Evolutionary conservation across 2,113 vertebrate species (phyloP), one percentile per base, ranked within the genome.

Genomic region (Orycteropus afer): DNA sequence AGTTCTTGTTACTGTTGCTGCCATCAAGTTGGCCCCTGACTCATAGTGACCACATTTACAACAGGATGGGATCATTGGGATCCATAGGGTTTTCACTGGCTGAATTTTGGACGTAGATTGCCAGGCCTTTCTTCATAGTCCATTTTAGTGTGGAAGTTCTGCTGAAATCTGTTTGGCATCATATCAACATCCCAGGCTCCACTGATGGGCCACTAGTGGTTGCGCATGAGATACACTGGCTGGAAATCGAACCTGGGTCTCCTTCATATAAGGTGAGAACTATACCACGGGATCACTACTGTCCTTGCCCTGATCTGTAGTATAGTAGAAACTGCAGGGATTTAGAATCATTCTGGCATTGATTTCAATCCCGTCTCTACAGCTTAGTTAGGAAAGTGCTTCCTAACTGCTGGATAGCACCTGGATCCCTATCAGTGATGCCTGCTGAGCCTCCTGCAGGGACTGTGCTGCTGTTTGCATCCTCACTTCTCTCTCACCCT

Each of bases 401-500:
- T 82, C 86, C 5, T 65, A 32, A 34, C 98, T 99, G 84, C 96
- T 99, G 73, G 93, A n/a, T 0, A 95, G 94, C 1, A 97, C 92
- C 13, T 96, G 71, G 73, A 29, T 90, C 0, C 65, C 98, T 86
- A 97, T 98, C 78, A 98, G 98, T 1, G 78, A 97, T 0, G 81
- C 96, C 63, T 96, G 96, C 90, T 98, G 97, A 98, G 74, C 29
- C n/a, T 67, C 9, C 45, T 0, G 1, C 27, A 0, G 23, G 59
- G 37, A 51, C 76, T 82, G 53, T 57, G 57, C 89, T 65, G 77
- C 91, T 42, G 25, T 76, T 42, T 2, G 23, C 32, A 32, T 34
- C 29, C 29, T 65, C 42, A 29, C 5, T 55, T 53, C 73, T n/a
- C 25, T 65, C 63, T 78, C 81, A 5, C 57, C 37, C n/a, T 17